phyloP scores from a whole-genome alignment of 2,888 invertebrate species.

The Noctua pronuba region DNA sequence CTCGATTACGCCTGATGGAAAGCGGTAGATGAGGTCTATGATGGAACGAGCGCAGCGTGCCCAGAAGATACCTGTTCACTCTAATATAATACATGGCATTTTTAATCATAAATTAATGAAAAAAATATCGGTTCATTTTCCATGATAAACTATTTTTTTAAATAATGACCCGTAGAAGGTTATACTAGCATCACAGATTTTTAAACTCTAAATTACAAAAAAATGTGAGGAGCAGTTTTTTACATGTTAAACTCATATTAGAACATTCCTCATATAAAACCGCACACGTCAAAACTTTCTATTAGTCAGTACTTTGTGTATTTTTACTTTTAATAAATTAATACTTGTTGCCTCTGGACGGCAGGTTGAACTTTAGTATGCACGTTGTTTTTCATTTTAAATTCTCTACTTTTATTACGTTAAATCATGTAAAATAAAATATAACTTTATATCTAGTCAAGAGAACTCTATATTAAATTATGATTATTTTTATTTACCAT shows the following conservation, averaged over 20 bases:
- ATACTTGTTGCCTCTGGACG: conserved; percentile 17
- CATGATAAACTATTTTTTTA: neutral
- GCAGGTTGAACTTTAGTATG: conserved; percentile 14
- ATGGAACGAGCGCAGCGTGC: too few species aligned
- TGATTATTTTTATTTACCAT: neutral
- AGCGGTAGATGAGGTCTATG: too few species aligned
- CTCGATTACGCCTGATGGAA: too few species aligned
- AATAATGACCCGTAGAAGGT: neutral
- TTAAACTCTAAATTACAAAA: neutral
- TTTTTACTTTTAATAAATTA: conserved; percentile 33
- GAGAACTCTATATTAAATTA: too few species aligned
- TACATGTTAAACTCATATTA: conserved; percentile 1
- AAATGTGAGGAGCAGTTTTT: neutral
- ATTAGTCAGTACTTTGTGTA: conserved; percentile 22
- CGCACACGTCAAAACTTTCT: conserved; percentile 32
- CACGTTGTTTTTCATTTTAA: conserved; percentile 12
- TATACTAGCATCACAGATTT: neutral
- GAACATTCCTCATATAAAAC: conserved; percentile 31
- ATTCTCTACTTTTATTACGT: neutral
- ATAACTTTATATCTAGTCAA: neutral
- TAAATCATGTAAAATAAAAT: neutral
- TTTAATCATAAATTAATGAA: neutral
- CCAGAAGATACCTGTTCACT: too few species aligned
- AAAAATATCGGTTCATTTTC: neutral
- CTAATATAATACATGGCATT: too few species aligned